Evolutionary conservation across 2,888 invertebrate genomes (phyloP).

Genomic region (Omphaloscelis lunosa): DNA sequence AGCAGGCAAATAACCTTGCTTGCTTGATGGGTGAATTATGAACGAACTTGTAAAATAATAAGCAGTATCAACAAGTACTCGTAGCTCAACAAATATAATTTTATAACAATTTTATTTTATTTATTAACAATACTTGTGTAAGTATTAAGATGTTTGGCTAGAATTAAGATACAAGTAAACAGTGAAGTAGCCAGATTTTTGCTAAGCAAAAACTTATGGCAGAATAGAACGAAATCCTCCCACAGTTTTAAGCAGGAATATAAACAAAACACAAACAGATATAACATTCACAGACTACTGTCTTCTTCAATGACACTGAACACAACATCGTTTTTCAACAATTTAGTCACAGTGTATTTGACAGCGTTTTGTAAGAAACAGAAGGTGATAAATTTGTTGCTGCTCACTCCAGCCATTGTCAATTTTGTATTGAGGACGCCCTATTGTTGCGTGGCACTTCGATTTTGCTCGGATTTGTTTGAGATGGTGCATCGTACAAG

Average conservation of each 20-base stretch:
- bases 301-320: slow-evolving; percentile 45
- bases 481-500: slow-evolving; percentile 62
- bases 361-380: slow-evolving; percentile 80
- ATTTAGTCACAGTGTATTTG: slow-evolving; percentile 84
- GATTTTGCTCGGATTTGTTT: slow-evolving; percentile 88
- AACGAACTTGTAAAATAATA: too few relatives aligned
- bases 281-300: slow-evolving; percentile 1
- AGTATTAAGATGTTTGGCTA: too few relatives aligned
- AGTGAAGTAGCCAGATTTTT: too few relatives aligned
- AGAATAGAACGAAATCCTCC: neutral
- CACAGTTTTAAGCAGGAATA: neutral
- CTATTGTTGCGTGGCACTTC: slow-evolving; percentile 87
- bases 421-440: slow-evolving; percentile 88
- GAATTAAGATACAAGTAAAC: too few relatives aligned
- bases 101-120: too few relatives aligned
- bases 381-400: slow-evolving; percentile 87
- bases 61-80: too few relatives aligned
- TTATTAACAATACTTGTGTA: too few relatives aligned
- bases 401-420: slow-evolving; percentile 85
- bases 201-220: too few relatives aligned
- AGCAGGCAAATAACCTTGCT: too few relatives aligned
- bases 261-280: neutral
- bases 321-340: slow-evolving; percentile 75
- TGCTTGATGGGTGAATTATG: too few relatives aligned
- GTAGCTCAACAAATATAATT: too few relatives aligned